Evolutionary conservation across 2,888 invertebrate species (phyloP).

Genomic region (Thysanoteuthis rhombus): DNA sequence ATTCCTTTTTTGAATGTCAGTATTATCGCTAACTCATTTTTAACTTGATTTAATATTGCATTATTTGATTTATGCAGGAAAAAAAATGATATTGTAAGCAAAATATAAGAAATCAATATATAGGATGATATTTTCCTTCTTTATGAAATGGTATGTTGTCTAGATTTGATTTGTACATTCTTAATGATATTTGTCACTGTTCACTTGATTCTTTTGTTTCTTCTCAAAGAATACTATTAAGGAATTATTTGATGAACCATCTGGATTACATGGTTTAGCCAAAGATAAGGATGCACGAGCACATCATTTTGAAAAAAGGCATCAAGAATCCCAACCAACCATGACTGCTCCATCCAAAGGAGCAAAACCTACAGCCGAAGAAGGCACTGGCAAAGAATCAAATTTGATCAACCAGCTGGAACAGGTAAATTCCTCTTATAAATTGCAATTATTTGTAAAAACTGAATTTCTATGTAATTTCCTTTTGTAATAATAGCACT

Average conservation of each 20-base stretch:
- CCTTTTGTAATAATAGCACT: too few relatives aligned
- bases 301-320: conserved; percentile 30
- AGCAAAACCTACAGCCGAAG: conserved; percentile 17
- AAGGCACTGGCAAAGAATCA: conserved; percentile 39
- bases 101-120: too few relatives aligned
- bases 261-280: conserved; percentile 72
- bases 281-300: conserved; percentile 71
- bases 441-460: too few relatives aligned
- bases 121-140: too few relatives aligned
- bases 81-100: too few relatives aligned
- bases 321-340: conserved; percentile 35
- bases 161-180: too few relatives aligned
- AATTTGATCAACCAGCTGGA: conserved; percentile 63
- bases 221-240: conserved; percentile 81
- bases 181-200: too few relatives aligned
- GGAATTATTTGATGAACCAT: conserved; percentile 82
- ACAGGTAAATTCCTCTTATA: conserved; percentile 53
- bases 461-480: too few relatives aligned
- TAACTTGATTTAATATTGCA: neutral
- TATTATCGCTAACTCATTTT: neutral
- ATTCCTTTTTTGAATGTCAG: too few relatives aligned
- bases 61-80: neutral
- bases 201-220: neutral
- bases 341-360: conserved; percentile 24
- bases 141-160: too few relatives aligned